Base-by-base conservation (phyloP, 2,797 vertebrate species). In the Sparus aurata region DNA sequence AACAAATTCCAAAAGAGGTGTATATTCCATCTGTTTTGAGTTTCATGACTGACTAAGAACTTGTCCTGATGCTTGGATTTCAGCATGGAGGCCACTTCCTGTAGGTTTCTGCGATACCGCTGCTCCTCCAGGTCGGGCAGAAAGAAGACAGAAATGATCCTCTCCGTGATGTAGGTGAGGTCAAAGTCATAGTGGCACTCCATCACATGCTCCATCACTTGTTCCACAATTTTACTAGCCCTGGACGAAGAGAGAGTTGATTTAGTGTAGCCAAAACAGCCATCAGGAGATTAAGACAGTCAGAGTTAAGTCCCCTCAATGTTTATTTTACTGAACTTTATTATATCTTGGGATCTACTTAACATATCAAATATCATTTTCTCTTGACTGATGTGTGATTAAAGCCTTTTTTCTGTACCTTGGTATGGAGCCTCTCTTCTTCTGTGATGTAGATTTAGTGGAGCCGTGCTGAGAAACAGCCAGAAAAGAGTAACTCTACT, bases 121-220 rank as follows among this genome's bases (percentile, higher is more conserved):
- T 95, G 95, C 80, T 98, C 96, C 22, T 98, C 96, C n/a, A 97
- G 94, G 58, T 93, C 93, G 0, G 96, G 92, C 3, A 94, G 92
- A 89, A 97, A 98, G 91, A 97, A 97, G 68, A 98, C 97, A 0
- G 97, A 97, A 91, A 98, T 96, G 92, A 98, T 98, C 79, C 97
- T 94, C 93, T 98, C 97, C 0, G 97, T 98, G 95, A 98, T 97
- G 89, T 98, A 98, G 71, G 96, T 98, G 88, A 98, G 95, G 91
- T 98, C 97, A 62, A 98, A 95, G 90, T 98, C 95, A 64, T 96
- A 97, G 84, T 94, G 95, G 55, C 85, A 93, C 89, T 97, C 97
- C 96, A 98, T 97, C 79, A 97, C 96, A 0, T 94, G 95, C 82
- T 97, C 97, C 93, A 98, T 96, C 64, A 96, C 96, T 45, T 93